Conservation (phyloP, 2,888 invertebrate genomes). For the Timema cristinae region DNA sequence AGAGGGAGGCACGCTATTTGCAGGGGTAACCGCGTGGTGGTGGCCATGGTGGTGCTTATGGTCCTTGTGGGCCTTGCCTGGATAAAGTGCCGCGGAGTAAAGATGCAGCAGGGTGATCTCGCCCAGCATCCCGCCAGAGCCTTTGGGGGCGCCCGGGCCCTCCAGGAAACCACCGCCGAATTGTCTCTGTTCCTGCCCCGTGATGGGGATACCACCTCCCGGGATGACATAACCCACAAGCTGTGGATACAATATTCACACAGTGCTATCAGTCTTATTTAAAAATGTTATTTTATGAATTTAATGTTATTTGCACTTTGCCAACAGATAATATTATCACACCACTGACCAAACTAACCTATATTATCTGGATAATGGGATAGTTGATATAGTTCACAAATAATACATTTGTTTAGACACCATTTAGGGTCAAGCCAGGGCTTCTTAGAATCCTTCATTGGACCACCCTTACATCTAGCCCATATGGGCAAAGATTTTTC, state of each 20-base stretch:
- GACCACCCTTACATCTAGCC: too few species aligned
- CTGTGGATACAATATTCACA: constrained; percentile 47
- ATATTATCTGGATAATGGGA: too few species aligned
- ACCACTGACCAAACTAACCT: too few species aligned
- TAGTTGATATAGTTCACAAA: too few species aligned
- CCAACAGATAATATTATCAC: too few species aligned
- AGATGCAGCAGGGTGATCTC: constrained; percentile 78
- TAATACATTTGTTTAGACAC: too few species aligned
- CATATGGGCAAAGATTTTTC: too few species aligned
- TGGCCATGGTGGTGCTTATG: constrained; percentile 86
- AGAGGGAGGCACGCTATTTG: constrained; percentile 59
- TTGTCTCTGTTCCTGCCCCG: constrained; percentile 68
- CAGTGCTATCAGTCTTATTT: too few species aligned
- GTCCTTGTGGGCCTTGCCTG: constrained; percentile 81
- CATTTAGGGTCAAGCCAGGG: too few species aligned
- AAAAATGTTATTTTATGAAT: too few species aligned
- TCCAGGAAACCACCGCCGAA: constrained; percentile 53
- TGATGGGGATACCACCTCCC: constrained; percentile 68
- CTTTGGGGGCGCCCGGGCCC: constrained; percentile 51
- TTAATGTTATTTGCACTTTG: too few species aligned
- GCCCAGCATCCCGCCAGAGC: constrained; percentile 59
- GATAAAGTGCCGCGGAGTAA: constrained; percentile 75
- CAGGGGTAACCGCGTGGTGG: constrained; percentile 60
- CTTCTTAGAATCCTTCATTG: too few species aligned
- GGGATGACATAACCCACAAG: constrained; percentile 73